Percentiles rank a stretch among this genome's conserved stretches.
Evolutionary conservation across 2,888 invertebrate species (phyloP).

Genomic region (Papilio gigon): DNA sequence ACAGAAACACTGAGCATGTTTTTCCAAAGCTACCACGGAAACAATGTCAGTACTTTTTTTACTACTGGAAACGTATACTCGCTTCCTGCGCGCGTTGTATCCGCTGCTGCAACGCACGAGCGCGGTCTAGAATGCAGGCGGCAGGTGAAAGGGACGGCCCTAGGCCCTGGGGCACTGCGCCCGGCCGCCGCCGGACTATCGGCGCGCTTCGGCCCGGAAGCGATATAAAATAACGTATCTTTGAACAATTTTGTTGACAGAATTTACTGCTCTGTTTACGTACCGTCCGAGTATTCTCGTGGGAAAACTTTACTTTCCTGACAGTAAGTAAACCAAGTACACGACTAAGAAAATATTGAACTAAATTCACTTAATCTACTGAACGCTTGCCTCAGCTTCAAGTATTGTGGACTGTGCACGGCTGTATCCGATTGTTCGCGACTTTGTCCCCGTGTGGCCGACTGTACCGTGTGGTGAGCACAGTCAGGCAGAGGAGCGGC

Average conservation of each 20-base stretch:
- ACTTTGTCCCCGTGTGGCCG: neutral
- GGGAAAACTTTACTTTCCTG: too few species aligned
- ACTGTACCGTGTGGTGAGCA: slow-evolving; percentile 45
- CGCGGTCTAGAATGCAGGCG: slow-evolving; percentile 47
- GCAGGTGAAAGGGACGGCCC: slow-evolving; percentile 72
- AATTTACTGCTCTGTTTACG: too few species aligned
- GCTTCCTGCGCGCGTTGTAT: slow-evolving; percentile 13
- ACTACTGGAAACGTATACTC: slow-evolving; percentile 1
- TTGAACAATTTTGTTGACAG: neutral
- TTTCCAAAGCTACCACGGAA: neutral
- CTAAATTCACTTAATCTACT: too few species aligned
- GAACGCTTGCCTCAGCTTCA: too few species aligned
- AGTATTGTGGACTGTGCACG: neutral
- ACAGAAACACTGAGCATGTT: too few species aligned
- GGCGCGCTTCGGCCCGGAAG: slow-evolving; percentile 47
- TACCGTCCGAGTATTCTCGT: too few species aligned
- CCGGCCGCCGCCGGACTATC: slow-evolving; percentile 43
- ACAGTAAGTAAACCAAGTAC: too few species aligned
- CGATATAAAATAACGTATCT: neutral
- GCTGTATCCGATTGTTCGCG: slow-evolving; percentile 1
- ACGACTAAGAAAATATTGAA: too few species aligned
- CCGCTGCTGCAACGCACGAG: slow-evolving; percentile 19
- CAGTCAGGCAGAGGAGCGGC: slow-evolving; percentile 40
- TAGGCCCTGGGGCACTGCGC: slow-evolving; percentile 43
- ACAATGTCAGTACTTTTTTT: neutral